Conservation (phyloP, 2,888 invertebrate genomes). For the Drosophila prostipennis region DNA sequence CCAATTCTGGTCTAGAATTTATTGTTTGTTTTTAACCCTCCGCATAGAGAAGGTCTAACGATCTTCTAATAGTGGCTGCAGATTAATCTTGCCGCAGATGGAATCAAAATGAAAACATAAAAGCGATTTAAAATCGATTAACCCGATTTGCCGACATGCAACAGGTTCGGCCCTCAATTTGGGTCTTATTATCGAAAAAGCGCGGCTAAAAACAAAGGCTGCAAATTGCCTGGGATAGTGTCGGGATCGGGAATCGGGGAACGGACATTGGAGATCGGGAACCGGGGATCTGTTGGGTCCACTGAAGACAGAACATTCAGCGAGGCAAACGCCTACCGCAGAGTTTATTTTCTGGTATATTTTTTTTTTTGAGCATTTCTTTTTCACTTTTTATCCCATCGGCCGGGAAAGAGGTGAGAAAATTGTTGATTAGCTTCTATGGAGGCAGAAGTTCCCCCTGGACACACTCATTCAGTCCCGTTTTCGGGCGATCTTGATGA, state of each 20-base stretch:
- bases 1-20: conserved; percentile 6
- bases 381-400: conserved; percentile 50
- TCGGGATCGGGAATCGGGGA: conserved; percentile 7
- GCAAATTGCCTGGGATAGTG: conserved; percentile 44
- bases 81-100: conserved; percentile 62
- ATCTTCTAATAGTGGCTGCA: conserved; percentile 73
- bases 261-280: conserved; percentile 9
- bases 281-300: conserved; percentile 36
- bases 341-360: conserved; percentile 39
- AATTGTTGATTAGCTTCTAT: conserved; percentile 84
- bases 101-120: conserved; percentile 82
- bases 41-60: conserved; percentile 51
- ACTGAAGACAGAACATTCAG: conserved; percentile 82
- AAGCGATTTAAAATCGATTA: conserved; percentile 84
- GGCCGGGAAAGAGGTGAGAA: conserved; percentile 84
- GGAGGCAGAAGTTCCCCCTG: conserved; percentile 57
- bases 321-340: conserved; percentile 81
- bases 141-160: conserved; percentile 81
- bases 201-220: conserved; percentile 81
- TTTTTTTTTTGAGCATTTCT: conserved; percentile 23
- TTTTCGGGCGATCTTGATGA: conserved; percentile 74
- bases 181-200: conserved; percentile 71
- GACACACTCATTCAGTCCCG: conserved; percentile 20
- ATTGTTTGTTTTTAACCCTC: conserved; percentile 25
- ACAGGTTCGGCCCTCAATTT: conserved; percentile 72